Evolutionary conservation across 2,113 vertebrate genomes (phyloP).

Genomic region (Ophiodon elongatus): DNA sequence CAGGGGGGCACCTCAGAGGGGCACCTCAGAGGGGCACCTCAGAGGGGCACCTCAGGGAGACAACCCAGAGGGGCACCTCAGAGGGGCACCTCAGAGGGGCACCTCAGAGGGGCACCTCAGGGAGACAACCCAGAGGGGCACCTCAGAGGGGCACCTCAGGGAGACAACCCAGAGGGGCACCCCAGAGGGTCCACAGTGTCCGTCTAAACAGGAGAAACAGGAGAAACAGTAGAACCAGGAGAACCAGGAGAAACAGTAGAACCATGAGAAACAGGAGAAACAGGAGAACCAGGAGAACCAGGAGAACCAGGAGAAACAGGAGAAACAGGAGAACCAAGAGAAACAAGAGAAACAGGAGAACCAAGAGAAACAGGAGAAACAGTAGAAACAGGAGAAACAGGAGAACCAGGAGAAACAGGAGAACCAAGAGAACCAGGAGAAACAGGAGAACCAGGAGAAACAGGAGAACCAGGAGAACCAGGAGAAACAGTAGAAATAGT

Average conservation of each 20-base stretch:
- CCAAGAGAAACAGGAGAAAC: conserved; percentile 15
- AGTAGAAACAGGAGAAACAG: conserved; percentile 2
- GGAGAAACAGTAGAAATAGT: no score
- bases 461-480: conserved; percentile 9
- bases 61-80: no score
- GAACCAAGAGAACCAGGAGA: no score
- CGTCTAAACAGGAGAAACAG: conserved; percentile 8
- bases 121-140: no score
- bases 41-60: no score
- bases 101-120: no score
- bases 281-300: no score
- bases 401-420: conserved; percentile 2
- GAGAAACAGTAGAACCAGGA: neutral
- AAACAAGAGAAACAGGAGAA: conserved; percentile 4
- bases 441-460: conserved; percentile 4
- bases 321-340: neutral
- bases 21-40: no score
- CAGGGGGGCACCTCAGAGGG: neutral
- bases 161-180: no score
- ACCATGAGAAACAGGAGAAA: conserved; percentile 12
- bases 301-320: no score
- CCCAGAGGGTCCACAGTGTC: neutral
- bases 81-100: no score
- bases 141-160: no score
- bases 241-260: conserved; percentile 8